Base-by-base conservation (phyloP, 2,113 vertebrate genomes). In the Scartelaos histophorus region DNA sequence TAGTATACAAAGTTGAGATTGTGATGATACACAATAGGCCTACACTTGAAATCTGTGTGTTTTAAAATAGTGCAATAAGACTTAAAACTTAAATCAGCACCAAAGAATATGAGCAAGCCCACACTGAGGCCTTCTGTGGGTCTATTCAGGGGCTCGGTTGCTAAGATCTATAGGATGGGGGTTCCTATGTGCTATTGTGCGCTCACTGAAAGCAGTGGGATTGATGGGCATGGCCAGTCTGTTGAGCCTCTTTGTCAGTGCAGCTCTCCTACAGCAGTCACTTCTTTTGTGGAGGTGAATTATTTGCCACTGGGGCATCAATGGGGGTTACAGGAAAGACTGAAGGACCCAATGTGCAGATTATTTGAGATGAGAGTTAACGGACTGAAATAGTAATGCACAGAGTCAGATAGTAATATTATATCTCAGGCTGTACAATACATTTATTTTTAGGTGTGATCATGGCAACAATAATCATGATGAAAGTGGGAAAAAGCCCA, bases 251-350 rank as follows among this genome's bases (percentile, higher is more conserved):
- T 69, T 35, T 29, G 73, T 89, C 88, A 90, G 87, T 75, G 83
- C 87, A 78, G 75, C 76, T 69, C 53, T 73, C 77, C 82, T 43
- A 56, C 73, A 88, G 72, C 88, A 86, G 91, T 87, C 85, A 76
- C 54, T 21, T 80, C 89, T 82, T 91, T 90, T 93, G 92, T 93
- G 81, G 65, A 22, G 71, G 73, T 87, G 89, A 93, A 91, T 92
- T 89, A 92, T 92, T 92, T 88, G 51, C 82, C 77, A 87, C 89
- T 80, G 86, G 82, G 67, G 75, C 62, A 86, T 91, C 86, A 90
- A 88, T 88, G 73, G 89, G 73, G 81, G 66, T 70, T 71, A 73
- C 74, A 79, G 78, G 82, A 89, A 89, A 84, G 83, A 73, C 71
- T 77, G 82, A 68, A 72, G 71, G 78, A 76, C 72, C 11, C 24